Conservation (phyloP, 37 sponge, comb jelly and placozoan species). For the Axinella damicornis region DNA sequence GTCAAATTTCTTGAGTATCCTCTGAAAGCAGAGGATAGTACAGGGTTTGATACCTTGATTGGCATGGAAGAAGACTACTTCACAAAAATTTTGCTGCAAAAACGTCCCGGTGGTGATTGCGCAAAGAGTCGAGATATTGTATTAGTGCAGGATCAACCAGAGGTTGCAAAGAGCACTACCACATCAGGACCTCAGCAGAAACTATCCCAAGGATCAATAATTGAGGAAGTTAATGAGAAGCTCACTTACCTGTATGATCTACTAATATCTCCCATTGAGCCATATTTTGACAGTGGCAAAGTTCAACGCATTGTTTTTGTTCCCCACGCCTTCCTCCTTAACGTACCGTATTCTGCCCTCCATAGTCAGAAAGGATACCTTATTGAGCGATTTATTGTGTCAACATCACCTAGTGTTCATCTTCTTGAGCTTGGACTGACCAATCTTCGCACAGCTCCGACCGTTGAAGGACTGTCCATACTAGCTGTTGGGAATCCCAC, state of each 20-base stretch:
- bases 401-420: constrained; percentile 5
- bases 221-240: not conserved
- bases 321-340: constrained; percentile 19
- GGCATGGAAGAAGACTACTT: constrained; percentile 14
- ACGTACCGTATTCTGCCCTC: constrained; percentile 27
- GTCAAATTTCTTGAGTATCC: not conserved
- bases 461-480: not conserved
- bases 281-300: not conserved
- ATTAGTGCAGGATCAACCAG: too few species aligned
- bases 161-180: not conserved
- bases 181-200: not conserved
- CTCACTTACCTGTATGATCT: not conserved
- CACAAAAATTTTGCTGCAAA: not conserved
- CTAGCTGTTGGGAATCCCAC: constrained; percentile 29
- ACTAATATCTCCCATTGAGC: not conserved
- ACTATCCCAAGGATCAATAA: not conserved
- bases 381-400: constrained; percentile 2
- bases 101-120: not conserved
- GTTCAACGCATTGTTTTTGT: not conserved
- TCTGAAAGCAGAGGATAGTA: not conserved
- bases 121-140: not conserved
- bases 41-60: constrained; percentile 3
- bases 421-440: constrained; percentile 3
- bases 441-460: not conserved
- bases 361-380: not conserved